Base-by-base conservation (phyloP, 2,113 vertebrate species). In the Lepisosteus oculatus region DNA sequence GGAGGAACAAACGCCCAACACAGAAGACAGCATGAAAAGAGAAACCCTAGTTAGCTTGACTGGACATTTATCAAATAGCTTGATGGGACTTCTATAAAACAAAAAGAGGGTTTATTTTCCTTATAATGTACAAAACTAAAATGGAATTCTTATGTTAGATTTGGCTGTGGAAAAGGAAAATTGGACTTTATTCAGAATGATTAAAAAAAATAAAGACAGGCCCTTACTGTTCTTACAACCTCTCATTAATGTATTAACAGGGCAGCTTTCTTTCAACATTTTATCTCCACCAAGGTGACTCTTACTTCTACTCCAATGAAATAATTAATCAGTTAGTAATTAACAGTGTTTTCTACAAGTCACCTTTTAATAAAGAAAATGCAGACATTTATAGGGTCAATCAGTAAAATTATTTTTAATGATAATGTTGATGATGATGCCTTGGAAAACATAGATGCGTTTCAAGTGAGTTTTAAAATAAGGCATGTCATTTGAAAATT, bases 1-100 rank as follows among this genome's bases (percentile, higher is more conserved):
- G 93, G 85, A 81, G 72, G 83, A 89, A 91, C 87, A 92, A 89
- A 92, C 91, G 86, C 89, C 92, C 90, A 91, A 92, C 92, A 94
- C 93, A 93, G 90, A 94, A 93, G 83, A 85, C 78, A 92, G 92
- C 85, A 90, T 69, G 75, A 85, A 91, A 78, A 91, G 85, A 92
- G 86, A 97, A 93, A 90, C 80, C 79, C 86, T 75, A 89, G 90
- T 93, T 93, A 93, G 87, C 85, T 70, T 67, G 45, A 74, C 69
- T 74, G 76, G 67, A 6, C 9, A 41, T 56, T 61, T 51, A 55
- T 29, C 29, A 29, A 29, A 29, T 93, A 93, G 87, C 85, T 70
- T 67, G 45, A 74, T 65, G 71, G 76, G 67, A 6, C 9, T 13
- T 56, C 45, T 51, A 55, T 29, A 29, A 29, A 29, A 29, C 29